Base-by-base conservation (phyloP, 2,888 invertebrate species). In the Gortyna flavago region DNA sequence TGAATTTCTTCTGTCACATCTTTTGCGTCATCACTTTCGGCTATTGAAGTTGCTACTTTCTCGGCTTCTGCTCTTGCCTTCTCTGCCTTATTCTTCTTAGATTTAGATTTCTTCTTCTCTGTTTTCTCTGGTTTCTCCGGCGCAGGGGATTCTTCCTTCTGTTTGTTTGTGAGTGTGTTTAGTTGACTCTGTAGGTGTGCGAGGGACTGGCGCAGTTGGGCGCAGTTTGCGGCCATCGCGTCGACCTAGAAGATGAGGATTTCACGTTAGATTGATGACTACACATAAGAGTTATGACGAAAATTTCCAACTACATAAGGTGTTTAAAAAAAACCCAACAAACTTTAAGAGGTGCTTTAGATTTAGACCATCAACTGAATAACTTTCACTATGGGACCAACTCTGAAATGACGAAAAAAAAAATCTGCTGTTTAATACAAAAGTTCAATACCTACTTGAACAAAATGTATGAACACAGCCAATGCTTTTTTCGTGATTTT, bases 191-290 rank as follows among this genome's bases (percentile, higher is more conserved):
- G 97, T 18, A 97, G 91, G 82, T 97, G 97, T 2, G 97, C 97
- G n/a, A 97, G 92, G 38, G 97, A 97, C 88, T 97, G 97, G 75
- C 97, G 96, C 0, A 97, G 91, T 81, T 97, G 97, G 0, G 97
- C 97, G 87, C 97, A 97, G 88, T 97, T 97, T 0, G 97, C 97
- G 0, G 97, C 96, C 97, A 97, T 97, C 9, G 97, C 95, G 82
- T 97, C 97, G 76, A 97, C 97, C 97, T 97, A 85, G 11, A 72
- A 71, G n/a, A 29, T 35, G 0, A 57, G 3, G 21, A 51, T 51
- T 21, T 79, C 1, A 21, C 41, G n/a, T 69, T 61, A 66, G 2
- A 57, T 64, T 69, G 1, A 16, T 3, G n/a, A 64, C 54, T 9
- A 11, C n/a, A 25, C 54, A 3, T 54, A 54, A 16, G 54, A 25